Evolutionary conservation across 2,888 invertebrate genomes (phyloP), one percentile per base, ranked within the genome.

Genomic region (Troides oblongomaculatus): DNA sequence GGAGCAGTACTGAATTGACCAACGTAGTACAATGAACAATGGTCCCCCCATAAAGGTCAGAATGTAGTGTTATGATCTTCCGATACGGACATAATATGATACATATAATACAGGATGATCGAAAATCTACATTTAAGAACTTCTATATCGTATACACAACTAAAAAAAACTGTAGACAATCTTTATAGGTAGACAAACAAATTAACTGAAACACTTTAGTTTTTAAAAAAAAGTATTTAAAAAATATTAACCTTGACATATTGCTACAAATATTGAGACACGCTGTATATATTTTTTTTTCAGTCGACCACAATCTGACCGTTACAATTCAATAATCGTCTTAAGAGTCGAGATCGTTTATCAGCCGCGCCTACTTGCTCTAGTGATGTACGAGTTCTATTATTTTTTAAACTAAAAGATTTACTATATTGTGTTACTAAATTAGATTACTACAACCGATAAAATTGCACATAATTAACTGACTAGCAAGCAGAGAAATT

Each of bases 301-400:
- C 89, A 88, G 88, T 87, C 87, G 91, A 87, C 86, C 92, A 90
- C 91, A 92, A 89, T 92, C 87, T 92, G 92, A 91, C 92, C 92
- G 92, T 92, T 92, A 92, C 92, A 92, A 86, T 92, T 92, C 92
- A 92, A 92, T 92, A 92, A 92, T 92, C 92, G 89, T 90, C 92
- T 92, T 92, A 92, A 89, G 88, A 89, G 87, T 82, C 81, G 78
- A 87, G 92, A 91, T 91, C 82, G 85, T 81, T 87, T 92, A 92
- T 92, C 92, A 75, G 81, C 86, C 90, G 88, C 92, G 84, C 92
- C 92, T 84, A 87, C 85, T 74, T 64, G 72, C 74, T 64, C 70
- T 88, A 89, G 89, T 86, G 91, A 79, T 79, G 87, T 66, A 68
- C 70, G 66, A 71, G 50, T 18, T 46, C 14, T 8, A 46, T 46